Evolutionary conservation across 2,113 vertebrate genomes (phyloP).

Genomic region (Murina feae): DNA sequence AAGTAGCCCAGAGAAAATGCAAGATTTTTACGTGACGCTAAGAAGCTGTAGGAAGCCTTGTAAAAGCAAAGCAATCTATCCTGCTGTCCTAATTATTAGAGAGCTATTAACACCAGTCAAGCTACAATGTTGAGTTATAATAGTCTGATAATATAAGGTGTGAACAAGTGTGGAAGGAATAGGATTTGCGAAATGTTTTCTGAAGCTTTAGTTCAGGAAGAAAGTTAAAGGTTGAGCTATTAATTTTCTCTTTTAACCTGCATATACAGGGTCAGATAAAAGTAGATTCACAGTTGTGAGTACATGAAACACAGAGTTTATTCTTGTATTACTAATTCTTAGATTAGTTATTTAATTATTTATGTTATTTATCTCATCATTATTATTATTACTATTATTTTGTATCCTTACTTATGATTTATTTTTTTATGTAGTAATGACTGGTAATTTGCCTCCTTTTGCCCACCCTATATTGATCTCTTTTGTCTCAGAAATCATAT

Average conservation of each 20-base stretch:
- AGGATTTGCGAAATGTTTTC: conserved; percentile 19
- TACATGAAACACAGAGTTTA: background rate
- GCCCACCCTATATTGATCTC: background rate
- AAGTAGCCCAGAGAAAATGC: background rate
- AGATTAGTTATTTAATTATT: background rate
- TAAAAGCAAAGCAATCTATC: conserved; percentile 16
- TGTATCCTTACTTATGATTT: background rate
- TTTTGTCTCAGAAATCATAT: background rate
- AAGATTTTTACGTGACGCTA: background rate
- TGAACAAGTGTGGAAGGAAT: background rate
- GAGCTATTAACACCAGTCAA: background rate
- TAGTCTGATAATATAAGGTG: background rate
- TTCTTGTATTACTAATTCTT: background rate
- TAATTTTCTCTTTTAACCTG: conserved; percentile 18
- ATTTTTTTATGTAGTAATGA: background rate
- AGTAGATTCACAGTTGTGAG: background rate
- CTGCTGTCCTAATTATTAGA: conserved; percentile 19
- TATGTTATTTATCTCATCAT: background rate
- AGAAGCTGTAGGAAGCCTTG: background rate
- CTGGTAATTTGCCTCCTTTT: background rate
- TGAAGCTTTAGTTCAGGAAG: background rate
- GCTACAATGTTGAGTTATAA: background rate
- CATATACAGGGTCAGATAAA: background rate
- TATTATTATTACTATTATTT: background rate
- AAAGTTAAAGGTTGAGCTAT: conserved; percentile 15